Percentiles rank a stretch among this genome's conserved stretches.
These are phyloP conservation scores for Callocephalon fimbriatum DNA, from an alignment of 2,113 vertebrate genomes.

Conservation along the genomic window DNA sequence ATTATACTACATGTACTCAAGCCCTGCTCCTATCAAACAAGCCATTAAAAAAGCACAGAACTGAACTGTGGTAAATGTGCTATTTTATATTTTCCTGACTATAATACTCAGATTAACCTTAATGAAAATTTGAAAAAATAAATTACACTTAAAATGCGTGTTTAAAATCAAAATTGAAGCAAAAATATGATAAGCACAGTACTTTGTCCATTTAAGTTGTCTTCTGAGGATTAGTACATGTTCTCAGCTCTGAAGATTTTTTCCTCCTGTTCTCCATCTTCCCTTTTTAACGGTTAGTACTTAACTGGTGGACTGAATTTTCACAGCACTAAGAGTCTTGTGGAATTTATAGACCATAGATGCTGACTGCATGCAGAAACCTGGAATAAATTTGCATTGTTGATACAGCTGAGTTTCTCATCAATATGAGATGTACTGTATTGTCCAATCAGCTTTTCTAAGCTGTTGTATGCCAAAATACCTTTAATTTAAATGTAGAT, in stretches of 20 bases:
- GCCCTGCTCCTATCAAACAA: background rate
- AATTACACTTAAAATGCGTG: background rate
- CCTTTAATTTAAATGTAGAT: conserved; percentile 49
- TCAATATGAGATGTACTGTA: background rate
- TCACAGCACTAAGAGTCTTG: background rate
- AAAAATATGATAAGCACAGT: background rate
- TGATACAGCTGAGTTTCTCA: conserved; percentile 28
- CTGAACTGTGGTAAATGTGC: background rate
- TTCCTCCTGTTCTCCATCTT: background rate
- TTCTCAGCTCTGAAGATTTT: background rate
- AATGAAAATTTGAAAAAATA: background rate
- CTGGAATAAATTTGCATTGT: conserved; percentile 58
- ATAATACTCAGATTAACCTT: background rate
- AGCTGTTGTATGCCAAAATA: conserved; percentile 54
- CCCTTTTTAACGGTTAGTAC: background rate
- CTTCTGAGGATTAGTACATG: background rate
- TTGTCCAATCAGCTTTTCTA: conserved; percentile 44
- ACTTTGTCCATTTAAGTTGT: background rate
- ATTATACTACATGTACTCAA: background rate
- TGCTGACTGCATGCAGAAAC: background rate
- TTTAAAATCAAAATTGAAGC: background rate
- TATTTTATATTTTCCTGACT: background rate
- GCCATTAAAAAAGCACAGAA: background rate
- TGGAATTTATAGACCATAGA: conserved; percentile 4
- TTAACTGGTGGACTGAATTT: background rate